Conservation (phyloP, 2,797 vertebrate species). For the Anguilla marmorata region DNA sequence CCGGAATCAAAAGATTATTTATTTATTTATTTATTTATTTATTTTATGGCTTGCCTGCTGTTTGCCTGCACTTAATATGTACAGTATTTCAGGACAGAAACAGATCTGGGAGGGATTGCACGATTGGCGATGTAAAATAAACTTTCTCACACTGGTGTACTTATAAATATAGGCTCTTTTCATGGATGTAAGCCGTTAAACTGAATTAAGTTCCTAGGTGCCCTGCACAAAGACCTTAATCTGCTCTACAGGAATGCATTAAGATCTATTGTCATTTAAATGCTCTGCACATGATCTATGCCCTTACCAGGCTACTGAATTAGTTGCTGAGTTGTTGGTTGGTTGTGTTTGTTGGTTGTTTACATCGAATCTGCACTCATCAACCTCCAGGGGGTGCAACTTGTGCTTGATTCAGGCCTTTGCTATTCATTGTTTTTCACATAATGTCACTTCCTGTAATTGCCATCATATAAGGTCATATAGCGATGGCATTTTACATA, state of each 20-base stretch:
- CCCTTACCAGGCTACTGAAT: not conserved
- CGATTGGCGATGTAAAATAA: not conserved
- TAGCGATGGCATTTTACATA: not conserved
- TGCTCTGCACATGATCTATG: not conserved
- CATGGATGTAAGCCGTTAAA: not conserved
- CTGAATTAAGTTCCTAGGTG: not conserved
- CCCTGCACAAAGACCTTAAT: not conserved
- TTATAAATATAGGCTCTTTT: not conserved
- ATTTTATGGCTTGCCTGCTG: conserved; percentile 12
- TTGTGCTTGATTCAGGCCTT: not conserved
- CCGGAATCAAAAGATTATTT: conserved; percentile 23
- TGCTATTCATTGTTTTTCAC: not conserved
- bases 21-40: not conserved
- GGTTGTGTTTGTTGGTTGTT: not conserved
- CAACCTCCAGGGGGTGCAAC: not conserved
- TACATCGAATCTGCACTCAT: not conserved
- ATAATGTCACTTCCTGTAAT: not conserved
- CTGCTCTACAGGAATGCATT: not conserved
- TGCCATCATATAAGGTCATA: not conserved
- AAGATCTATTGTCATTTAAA: not conserved
- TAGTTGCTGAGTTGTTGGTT: not conserved
- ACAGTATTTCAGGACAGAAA: not conserved
- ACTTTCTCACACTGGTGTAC: not conserved
- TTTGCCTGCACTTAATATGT: not conserved
- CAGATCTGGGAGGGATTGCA: not conserved